Evolutionary conservation across 30 jellyfish, hydroid and myxozoan species (phyloP), one percentile per base, ranked within the genome.

Genomic region (Aurelia aurita): DNA sequence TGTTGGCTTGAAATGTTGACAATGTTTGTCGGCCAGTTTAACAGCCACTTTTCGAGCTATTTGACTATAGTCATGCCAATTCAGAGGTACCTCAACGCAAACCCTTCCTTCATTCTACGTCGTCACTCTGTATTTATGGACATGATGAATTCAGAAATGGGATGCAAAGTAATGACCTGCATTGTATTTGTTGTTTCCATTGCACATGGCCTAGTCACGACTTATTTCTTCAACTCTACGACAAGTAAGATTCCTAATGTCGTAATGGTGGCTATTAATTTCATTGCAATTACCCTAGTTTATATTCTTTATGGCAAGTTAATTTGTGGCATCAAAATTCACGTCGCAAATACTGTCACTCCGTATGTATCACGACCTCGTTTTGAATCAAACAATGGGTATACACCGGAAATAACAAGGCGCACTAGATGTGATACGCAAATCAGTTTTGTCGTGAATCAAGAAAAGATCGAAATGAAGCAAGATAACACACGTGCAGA

Each of bases 1-100:
- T 83, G 93, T 68, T 83, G 93, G 93, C 72, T 83, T 21, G 93
- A 83, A 53, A 47, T 23, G 73, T 18, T 51, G 15, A 9, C 75
- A 16, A 45, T 72, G 64, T 83, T 83, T 27, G 35, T 69, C 8
- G 81, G 87, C 43, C 87, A 59, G 22, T 47, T 80, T 61, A 83
- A 83, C 63, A 86, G 85, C 5, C 93, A 83, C 45, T 69, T 83
- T 47, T 83, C 93, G 21, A 25, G 57, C 47, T 83, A 83, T 39
- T 15, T 72, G 27, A 55, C 72, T 4, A 44, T 83, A 74, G 72
- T 80, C 1, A 83, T 83, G 18, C 81, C 93, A 6, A 9, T 54
- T 2, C 87, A 83, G 55, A 26, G 93, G 57, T 83, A 69, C 73
- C 59, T 83, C 13, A 69, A 71, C 54, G 49, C 72, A 27, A 45